Evolutionary conservation across 2,113 vertebrate species (phyloP).

Genomic region (Erpornis zantholeuca): DNA sequence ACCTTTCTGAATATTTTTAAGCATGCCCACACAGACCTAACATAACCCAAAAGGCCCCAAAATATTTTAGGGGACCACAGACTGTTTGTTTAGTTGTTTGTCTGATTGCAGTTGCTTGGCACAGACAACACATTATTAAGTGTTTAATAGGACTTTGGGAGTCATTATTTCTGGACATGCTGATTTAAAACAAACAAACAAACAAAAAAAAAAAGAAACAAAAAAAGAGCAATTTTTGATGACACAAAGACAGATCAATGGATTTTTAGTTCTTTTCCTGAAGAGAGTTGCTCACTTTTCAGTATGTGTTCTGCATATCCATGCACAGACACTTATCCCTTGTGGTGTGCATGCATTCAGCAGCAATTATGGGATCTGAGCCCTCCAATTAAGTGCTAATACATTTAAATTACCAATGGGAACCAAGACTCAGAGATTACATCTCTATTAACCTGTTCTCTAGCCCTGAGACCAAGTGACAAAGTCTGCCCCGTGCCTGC

Average conservation of each 20-base stretch:
- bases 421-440: neutral
- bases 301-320: neutral
- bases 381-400: neutral
- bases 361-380: neutral
- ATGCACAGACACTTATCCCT: neutral
- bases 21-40: neutral
- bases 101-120: neutral
- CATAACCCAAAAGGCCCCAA: neutral
- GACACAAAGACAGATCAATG: neutral
- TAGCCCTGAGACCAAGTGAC: neutral
- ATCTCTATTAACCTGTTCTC: neutral
- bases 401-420: neutral
- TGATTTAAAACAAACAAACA: neutral
- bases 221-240: neutral
- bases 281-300: neutral
- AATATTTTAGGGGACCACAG: neutral
- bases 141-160: neutral
- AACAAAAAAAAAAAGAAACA: neutral
- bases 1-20: neutral
- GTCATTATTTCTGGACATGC: neutral
- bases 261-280: neutral
- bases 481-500: neutral
- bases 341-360: neutral
- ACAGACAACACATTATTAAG: neutral
- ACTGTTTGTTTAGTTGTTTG: neutral